These are phyloP conservation scores for Brevimyrus niger DNA, from an alignment of 2,113 vertebrate genomes.

Conservation along the genomic window DNA sequence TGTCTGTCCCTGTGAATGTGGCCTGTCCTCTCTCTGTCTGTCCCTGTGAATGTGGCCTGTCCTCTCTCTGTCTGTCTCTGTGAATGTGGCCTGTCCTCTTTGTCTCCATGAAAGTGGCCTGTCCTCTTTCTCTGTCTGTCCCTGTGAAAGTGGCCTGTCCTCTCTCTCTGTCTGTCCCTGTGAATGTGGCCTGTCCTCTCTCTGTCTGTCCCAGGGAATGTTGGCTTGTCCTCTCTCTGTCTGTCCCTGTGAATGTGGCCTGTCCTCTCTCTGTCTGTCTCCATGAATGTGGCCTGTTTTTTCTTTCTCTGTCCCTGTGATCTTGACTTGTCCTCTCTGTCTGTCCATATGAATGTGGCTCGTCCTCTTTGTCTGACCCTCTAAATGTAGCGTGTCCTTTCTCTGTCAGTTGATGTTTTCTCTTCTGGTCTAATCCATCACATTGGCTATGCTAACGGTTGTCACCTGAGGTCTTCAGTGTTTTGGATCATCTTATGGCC, in stretches of 20 bases:
- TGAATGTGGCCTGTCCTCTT: background rate
- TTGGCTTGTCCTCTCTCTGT: no score
- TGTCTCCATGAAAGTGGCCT: no score
- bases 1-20: background rate
- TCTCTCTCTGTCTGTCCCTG: background rate
- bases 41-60: background rate
- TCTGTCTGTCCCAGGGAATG: background rate
- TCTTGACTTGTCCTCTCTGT: background rate
- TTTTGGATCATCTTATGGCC: conserved; percentile 5
- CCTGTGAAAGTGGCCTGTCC: background rate
- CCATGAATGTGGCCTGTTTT: background rate
- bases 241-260: background rate
- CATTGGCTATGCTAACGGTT: background rate
- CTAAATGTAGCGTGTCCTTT: background rate
- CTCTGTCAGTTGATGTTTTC: background rate
- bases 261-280: background rate
- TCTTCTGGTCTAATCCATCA: background rate
- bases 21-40: background rate
- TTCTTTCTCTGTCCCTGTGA: background rate
- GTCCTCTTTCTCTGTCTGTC: background rate
- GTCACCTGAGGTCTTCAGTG: background rate
- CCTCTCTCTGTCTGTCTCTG: background rate
- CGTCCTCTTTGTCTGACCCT: background rate
- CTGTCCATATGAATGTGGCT: background rate
- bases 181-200: background rate